Base-by-base conservation (phyloP, 2,113 vertebrate species). In the Salvelinus alpinus region DNA sequence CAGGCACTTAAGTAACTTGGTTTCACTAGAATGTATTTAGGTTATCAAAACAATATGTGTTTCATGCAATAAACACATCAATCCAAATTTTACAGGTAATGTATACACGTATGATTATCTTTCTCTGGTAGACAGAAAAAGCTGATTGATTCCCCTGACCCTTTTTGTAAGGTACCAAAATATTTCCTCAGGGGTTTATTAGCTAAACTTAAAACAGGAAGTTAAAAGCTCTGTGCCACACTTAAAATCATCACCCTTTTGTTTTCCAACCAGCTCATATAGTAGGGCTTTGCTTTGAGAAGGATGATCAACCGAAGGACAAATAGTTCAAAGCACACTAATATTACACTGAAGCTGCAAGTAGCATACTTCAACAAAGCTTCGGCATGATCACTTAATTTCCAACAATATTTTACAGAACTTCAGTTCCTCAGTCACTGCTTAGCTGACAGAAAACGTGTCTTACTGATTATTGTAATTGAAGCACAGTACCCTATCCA, bases 111-210 rank as follows among this genome's bases (percentile, higher is more conserved):
- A 27, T 20, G 54, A 57, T 57, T 9, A 57, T 20, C 18, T 57
- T 20, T 57, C 54, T 57, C 34, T 34, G 34, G 34, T 8, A 34
- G 7, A 34, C 34, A 34, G 54, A 20, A 18, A 5, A 16, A 44
- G 8, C 38, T 2, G 38, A 57, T 57, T 57, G 1, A 16, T 16
- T 57, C 54, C 9, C 54, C 38, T 16, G 13, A 57, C 3, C 54
- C 54, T 44, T 74, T 66, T 73, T 73, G 72, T 73, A 27, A 57
- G 48, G 60, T 65, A 74, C 64, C 44, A 64, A 57, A 14, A 57
- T 5, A 57, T 57, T 57, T 6, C 16, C 54, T 20, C 54, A 57
- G 54, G 54, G 54, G 54, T 57, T 57, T 57, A 57, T 57, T 6
- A 7, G 34, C 12, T 5, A 57, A 57, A 16, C 54, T 16, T 57